Evolutionary conservation across 2,888 invertebrate genomes (phyloP), one percentile per base, ranked within the genome.

Genomic region (Drosophila demipolita): DNA sequence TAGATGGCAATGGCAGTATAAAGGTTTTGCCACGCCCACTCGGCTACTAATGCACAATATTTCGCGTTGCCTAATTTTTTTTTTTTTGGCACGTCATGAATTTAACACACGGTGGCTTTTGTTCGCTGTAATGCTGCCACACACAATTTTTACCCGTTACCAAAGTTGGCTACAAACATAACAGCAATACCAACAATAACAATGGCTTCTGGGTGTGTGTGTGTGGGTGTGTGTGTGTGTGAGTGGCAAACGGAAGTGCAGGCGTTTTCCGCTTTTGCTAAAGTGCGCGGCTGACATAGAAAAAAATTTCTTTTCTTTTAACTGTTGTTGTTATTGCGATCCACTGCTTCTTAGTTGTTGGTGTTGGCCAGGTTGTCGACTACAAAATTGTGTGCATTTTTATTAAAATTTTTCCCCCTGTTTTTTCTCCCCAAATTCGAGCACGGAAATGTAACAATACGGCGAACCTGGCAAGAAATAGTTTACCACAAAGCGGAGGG

Each of bases 351-450:
- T 50, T 55, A 55, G 52, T 62, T 68, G 59, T 69, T 74, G 66
- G 53, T 72, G 70, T 74, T 74, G 75, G 80, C 72, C 83, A 85
- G 85, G 77, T 79, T 79, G 85, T 73, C 62, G 69, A 67, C 75
- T 87, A 79, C 82, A 81, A 87, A 87, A 85, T 85, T 83, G 83
- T 85, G 75, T 79, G 85, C 79, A 85, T 85, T 87, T 85, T 87
- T 85, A 79, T 77, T 71, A 78, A 72, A 76, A 67, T 69, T 75
- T 73, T 60, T 65, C 49, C 63, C 38, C 38, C 40, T 8, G 38
- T 38, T 57, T 57, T 23, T 33, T 57, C 50, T 23, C 29, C 50
- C 33, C 67, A 80, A 75, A 84, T 82, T 87, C 64, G 66, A 73
- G 85, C 82, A 82, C 87, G 83, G 78, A 83, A 87, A 82, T 80